These are phyloP conservation scores for Polydrusus cervinus DNA, from an alignment of 2,888 invertebrate genomes.

Conservation along the genomic window DNA sequence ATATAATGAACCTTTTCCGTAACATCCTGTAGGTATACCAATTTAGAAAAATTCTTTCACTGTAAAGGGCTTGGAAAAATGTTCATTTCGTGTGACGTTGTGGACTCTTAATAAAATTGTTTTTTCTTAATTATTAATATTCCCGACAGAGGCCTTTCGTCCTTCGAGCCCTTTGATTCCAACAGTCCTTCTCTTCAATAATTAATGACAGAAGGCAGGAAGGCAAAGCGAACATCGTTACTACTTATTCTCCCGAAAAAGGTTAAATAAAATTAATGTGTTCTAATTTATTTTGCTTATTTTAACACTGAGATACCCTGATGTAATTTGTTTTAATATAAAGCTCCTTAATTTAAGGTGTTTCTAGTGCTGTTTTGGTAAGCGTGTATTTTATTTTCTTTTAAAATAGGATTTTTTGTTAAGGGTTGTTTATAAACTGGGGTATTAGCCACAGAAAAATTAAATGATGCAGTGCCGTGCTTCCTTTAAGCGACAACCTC, in stretches of 20 bases:
- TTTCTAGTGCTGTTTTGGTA: background rate
- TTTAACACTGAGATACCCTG: background rate
- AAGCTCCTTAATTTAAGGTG: background rate
- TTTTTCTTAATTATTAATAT: background rate
- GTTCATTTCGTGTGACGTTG: too few relatives aligned
- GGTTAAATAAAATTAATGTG: constrained; percentile 8
- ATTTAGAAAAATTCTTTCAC: too few relatives aligned
- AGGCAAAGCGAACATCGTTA: constrained; percentile 2
- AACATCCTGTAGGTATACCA: too few relatives aligned
- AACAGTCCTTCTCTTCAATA: background rate
- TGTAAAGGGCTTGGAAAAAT: too few relatives aligned
- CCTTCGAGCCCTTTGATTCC: background rate
- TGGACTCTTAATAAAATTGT: too few relatives aligned
- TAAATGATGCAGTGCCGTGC: too few relatives aligned
- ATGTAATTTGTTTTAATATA: constrained; percentile 1
- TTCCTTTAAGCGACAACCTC: too few relatives aligned
- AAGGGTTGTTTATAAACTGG: too few relatives aligned
- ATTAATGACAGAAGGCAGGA: background rate
- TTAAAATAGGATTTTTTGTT: background rate
- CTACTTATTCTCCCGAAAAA: background rate
- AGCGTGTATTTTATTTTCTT: background rate
- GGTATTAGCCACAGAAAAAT: too few relatives aligned
- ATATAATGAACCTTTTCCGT: too few relatives aligned
- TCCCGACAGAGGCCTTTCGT: background rate
- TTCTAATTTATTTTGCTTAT: constrained; percentile 12